Base-by-base conservation (phyloP, 2,797 vertebrate genomes). In the Halcyon smyrnensis region DNA sequence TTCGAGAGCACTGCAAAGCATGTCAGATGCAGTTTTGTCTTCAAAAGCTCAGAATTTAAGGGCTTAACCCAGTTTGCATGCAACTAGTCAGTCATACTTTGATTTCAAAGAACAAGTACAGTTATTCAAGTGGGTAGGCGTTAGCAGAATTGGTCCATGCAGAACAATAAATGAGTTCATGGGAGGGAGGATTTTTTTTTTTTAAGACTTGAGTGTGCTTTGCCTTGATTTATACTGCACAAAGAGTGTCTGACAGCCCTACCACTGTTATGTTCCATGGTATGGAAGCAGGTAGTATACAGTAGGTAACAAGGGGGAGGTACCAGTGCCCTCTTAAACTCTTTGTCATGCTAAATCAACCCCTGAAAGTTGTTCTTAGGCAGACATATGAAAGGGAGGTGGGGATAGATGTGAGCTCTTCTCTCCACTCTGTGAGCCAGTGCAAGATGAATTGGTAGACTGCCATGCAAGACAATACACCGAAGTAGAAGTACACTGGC, bases 31-130 rank as follows among this genome's bases (percentile, higher is more conserved):
- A 87, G 45, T 87, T 89, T 91, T 91, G 82, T 85, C 82, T 84
- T 92, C 82, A 94, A 81, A 95, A 92, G 48, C 82, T 91, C 27
- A 62, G 80, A 87, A 84, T 89, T 67, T 67, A 78, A 93, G 69
- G 57, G 79, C 57, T 95, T 96, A 93, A 93, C 82, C 77, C 50
- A 69, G 69, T 90, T 92, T 93, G 51, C 32, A 6, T 78, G 56
- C 73, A 85, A 79, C 43, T 91, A 91, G 76, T 78, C 82, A 50
- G 50, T 78, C 82, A 80, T 24, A 77, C 62, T 92, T 76, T 34
- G 79, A 86, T 95, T 88, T 96, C 73, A 85, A 65, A 85, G 84
- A 83, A 68, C 24, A n/a, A 84, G 34, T 81, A 12, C 67, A 68
- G 65, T 88, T 95, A 56, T 54, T 94, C 45, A 65, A 75, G 69